phyloP scores from a whole-genome alignment of 2,113 vertebrate species.

The Pseudorhombus dupliciocellatus region DNA sequence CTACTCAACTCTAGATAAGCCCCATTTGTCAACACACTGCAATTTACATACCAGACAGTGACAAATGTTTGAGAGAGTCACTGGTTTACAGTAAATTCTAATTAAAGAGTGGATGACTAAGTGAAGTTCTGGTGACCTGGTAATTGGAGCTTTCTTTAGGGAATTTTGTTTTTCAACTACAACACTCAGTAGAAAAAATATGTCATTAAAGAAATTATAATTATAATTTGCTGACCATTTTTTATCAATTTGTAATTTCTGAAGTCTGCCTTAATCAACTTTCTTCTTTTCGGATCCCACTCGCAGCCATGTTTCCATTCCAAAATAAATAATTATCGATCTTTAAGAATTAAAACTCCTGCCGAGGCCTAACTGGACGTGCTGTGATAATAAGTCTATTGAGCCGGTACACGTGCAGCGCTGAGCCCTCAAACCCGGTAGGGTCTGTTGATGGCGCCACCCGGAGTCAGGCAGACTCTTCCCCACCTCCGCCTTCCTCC shows the following conservation, averaged over 20 bases:
- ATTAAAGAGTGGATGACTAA: conserved; percentile 19
- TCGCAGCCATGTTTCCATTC: too few relatives aligned
- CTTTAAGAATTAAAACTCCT: not conserved
- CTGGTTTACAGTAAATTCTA: conserved; percentile 22
- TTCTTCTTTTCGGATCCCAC: not conserved
- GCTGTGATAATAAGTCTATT: conserved; percentile 43
- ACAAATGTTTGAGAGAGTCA: conserved; percentile 41
- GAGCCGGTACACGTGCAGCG: conserved; percentile 53
- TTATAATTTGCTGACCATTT: not conserved
- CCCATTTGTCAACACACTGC: conserved; percentile 61
- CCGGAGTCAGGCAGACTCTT: conserved; percentile 84
- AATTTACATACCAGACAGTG: conserved; percentile 56
- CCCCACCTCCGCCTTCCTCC: conserved; percentile 60
- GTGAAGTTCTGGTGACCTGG: conserved; percentile 1
- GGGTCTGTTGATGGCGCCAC: conserved; percentile 90
- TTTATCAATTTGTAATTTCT: not conserved
- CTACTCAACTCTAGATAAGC: conserved; percentile 51
- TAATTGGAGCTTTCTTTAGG: conserved; percentile 3
- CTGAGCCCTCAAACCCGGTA: conserved; percentile 79
- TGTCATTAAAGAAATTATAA: not conserved
- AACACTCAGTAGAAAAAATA: not conserved
- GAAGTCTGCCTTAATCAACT: not conserved
- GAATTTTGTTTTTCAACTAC: not conserved
- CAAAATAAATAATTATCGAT: too few relatives aligned
- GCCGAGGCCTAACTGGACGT: conserved; percentile 15